phyloP scores from a whole-genome alignment of 2,797 vertebrate species.

The Catostomus latipinnis region DNA sequence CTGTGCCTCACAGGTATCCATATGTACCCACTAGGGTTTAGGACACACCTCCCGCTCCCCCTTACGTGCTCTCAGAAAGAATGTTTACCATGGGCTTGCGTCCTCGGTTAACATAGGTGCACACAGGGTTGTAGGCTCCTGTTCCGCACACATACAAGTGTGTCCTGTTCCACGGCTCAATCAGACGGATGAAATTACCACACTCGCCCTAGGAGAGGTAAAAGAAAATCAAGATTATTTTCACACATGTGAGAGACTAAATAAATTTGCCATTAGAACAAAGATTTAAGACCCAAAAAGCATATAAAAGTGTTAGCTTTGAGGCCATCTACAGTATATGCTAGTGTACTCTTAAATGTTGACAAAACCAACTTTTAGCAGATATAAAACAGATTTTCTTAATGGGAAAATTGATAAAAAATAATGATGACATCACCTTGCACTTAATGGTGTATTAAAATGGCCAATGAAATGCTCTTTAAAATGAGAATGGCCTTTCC shows the following conservation, averaged over 20 bases:
- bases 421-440: no score
- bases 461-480: no score
- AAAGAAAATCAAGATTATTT: constrained; percentile 2
- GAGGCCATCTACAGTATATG: neutral
- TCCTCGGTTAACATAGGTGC: constrained; percentile 92
- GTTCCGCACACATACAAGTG: constrained; percentile 96
- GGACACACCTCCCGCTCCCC: neutral
- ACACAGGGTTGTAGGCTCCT: constrained; percentile 96
- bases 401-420: no score
- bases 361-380: no score
- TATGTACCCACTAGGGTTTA: neutral
- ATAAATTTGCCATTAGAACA: neutral
- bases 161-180: constrained; percentile 98
- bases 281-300: neutral
- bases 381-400: no score
- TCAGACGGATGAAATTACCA: constrained; percentile 95
- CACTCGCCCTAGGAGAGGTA: constrained; percentile 87
- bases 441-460: no score
- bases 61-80: neutral
- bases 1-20: constrained; percentile 17
- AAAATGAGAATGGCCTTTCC: no score
- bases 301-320: neutral
- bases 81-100: constrained; percentile 91
- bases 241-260: constrained; percentile 27
- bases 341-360: neutral